Percentiles rank a stretch among this genome's conserved stretches.
phyloP scores from a whole-genome alignment of 2,113 vertebrate species.

The Spheniscus mendiculus region DNA sequence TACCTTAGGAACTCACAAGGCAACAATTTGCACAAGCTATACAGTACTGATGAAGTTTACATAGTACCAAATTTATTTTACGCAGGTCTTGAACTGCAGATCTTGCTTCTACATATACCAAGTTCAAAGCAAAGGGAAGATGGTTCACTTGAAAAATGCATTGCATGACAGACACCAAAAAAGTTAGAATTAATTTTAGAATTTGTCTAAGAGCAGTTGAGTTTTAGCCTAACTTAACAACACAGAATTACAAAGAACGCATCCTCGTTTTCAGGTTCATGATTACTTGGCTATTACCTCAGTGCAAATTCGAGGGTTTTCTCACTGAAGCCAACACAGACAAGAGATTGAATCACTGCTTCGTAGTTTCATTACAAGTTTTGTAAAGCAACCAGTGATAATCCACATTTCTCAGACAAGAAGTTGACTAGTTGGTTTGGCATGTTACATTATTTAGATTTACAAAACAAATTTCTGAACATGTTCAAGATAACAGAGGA shows the following conservation, averaged over 20 bases:
- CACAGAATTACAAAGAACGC: not conserved
- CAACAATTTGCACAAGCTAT: not conserved
- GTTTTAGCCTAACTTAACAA: not conserved
- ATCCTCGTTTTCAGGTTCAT: not conserved
- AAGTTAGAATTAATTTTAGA: accelerated
- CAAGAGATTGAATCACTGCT: not conserved
- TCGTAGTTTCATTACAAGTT: not conserved
- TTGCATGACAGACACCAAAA: not conserved
- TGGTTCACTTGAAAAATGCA: not conserved
- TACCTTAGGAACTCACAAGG: not conserved
- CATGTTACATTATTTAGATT: not conserved
- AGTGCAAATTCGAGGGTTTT: not conserved
- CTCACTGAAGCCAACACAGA: not conserved
- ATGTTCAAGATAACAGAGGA: not conserved
- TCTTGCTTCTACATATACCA: not conserved
- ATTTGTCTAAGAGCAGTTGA: not conserved
- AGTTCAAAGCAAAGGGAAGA: not conserved
- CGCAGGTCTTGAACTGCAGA: not conserved
- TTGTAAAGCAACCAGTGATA: not conserved
- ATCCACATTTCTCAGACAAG: not conserved
- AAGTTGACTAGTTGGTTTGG: not conserved
- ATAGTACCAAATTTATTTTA: not conserved
- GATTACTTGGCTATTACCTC: not conserved
- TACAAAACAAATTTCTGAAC: not conserved
- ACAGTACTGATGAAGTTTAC: not conserved